phyloP scores from a whole-genome alignment of 2,888 invertebrate genomes.

The Pachycephus smyrnensis region DNA sequence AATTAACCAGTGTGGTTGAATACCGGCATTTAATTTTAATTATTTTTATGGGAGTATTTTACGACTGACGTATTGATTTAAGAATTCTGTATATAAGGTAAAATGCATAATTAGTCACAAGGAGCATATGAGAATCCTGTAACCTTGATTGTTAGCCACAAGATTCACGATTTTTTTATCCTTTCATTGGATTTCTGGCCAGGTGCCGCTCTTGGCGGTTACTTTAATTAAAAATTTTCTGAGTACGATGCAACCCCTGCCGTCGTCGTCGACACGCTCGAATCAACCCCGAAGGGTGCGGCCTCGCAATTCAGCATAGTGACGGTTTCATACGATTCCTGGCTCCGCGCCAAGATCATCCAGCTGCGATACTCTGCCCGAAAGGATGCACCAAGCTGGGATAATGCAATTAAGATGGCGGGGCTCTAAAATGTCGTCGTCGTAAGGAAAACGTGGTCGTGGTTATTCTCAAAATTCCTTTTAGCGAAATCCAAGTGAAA shows the following conservation, averaged over 20 bases:
- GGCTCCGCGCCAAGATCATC: slow-evolving; percentile 43
- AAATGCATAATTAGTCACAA: neutral
- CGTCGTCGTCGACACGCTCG: neutral
- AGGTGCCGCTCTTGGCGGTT: slow-evolving; percentile 44
- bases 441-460: neutral
- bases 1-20: too few species aligned
- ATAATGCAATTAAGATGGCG: slow-evolving; percentile 56
- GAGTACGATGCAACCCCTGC: slow-evolving; percentile 28
- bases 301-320: slow-evolving; percentile 39
- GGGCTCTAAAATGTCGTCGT: neutral
- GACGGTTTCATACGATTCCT: slow-evolving; percentile 40
- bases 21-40: neutral
- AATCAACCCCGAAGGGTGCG: slow-evolving; percentile 10
- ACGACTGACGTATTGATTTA: neutral
- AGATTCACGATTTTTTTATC: slow-evolving; percentile 15
- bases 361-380: slow-evolving; percentile 42
- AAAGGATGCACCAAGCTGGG: slow-evolving; percentile 47
- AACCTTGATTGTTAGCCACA: neutral
- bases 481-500: neutral
- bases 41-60: neutral
- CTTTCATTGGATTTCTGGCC: slow-evolving; percentile 29
- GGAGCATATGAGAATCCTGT: neutral
- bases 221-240: slow-evolving; percentile 55
- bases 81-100: neutral
- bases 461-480: neutral